Evolutionary conservation across 2,888 invertebrate genomes (phyloP), one percentile per base, ranked within the genome.

Genomic region (Amphimallon solstitiale): DNA sequence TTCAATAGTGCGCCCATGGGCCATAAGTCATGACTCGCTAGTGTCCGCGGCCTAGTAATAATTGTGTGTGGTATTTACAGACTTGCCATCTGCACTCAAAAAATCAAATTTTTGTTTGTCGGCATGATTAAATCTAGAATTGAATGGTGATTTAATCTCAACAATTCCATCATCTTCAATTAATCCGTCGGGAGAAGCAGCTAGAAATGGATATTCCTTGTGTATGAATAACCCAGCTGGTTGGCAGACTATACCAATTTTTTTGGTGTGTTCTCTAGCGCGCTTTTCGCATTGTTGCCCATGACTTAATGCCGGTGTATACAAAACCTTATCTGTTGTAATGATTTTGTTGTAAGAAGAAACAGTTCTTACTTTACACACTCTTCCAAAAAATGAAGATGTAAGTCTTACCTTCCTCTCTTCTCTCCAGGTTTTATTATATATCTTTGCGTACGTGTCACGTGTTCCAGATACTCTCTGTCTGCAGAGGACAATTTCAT

Each of bases 381-480:
- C 48, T n/a, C 48, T 19, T 48, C 48, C 48, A 48, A 48, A 48
- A 48, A 23, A 48, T 7, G 48, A 48, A 2, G 48, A 48, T 2
- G 48, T 23, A 21, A 23, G 1, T 12, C 48, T 48, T 10, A 21
- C 10, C 29, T 48, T 48, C 23, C 48, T 48, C 6, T 21, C n/a
- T 6, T 48, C 48, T n/a, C 48, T n/a, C 48, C 48, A 48, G 4
- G 29, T 9, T 2, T 10, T 48, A 5, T 29, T 48, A 10, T 48
- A 23, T 1, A 2, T 21, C 10, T n/a, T n/a, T 48, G 23, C 21
- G 23, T 2, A 1, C 23, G 48, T 14, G 48, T 23, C 9, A n/a
- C 10, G 2, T n/a, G 4, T 48, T 21, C 48, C 21, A 21, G 21
- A 7, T 38, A n/a, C 38, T 5, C n/a, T 9, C 9, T n/a, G n/a